Base-by-base conservation (phyloP, 2,888 invertebrate genomes). In the Agrotis puta region DNA sequence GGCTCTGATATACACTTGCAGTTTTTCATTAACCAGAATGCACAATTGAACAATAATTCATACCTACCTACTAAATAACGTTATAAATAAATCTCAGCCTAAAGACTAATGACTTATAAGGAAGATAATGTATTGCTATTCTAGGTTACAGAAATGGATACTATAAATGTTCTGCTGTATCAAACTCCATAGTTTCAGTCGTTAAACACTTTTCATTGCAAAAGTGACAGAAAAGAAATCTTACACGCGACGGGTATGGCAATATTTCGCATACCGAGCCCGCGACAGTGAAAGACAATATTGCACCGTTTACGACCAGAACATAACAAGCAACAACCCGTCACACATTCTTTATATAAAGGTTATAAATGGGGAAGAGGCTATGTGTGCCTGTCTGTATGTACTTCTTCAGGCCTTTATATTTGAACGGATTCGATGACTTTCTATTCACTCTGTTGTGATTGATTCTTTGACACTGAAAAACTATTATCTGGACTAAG, bases 241-340 rank as follows among this genome's bases (percentile, higher is more conserved):
- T 48, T 58, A 74, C 27, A 58, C 63, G 22, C 24, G 27, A 56
- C 54, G 33, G 39, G n/a, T 14, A 27, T 16, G 6, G 24, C 24
- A 54, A 78, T 70, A 70, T 57, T 79, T 82, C 64, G 61, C 64
- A 72, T 58, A 48, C 50, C 50, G 7, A 64, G 39, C 51, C 22
- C 39, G 16, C 50, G 45, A 73, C 79, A 70, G 24, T 75, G 64
- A 67, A 81, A 81, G 63, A 70, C 76, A 80, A 79, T 79, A 79
- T 79, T 53, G 79, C 82, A 78, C 39, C 51, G 48, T 72, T 82
- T 82, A 82, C 62, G 67, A 68, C 51, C 48, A 58, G 50, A 33
- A 57, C 13, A 50, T 51, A 61, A 56, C 61, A 74, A 54, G 74
- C 43, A 50, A 62, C 59, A 57, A 62, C 53, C 74, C 57, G 43